Evolutionary conservation across 1,140 invertebrate genomes (phyloP).

Genomic region (Drepana arcuata): DNA sequence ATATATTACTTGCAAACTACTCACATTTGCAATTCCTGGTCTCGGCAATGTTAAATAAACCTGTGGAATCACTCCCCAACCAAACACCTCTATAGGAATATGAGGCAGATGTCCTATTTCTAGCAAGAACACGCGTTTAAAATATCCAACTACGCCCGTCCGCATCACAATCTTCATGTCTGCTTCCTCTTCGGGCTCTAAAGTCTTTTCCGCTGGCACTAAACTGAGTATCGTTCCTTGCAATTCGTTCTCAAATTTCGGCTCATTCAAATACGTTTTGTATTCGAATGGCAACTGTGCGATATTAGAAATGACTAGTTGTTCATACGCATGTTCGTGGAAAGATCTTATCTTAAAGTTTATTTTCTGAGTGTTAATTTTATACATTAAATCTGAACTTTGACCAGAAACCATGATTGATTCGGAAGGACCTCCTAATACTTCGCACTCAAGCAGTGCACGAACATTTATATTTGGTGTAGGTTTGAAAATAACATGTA

Average conservation of each 20-base stretch:
- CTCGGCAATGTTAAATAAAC: constrained; percentile 42
- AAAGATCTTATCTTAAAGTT: constrained; percentile 63
- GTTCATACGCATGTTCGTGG: constrained; percentile 47
- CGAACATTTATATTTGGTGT: constrained; percentile 38
- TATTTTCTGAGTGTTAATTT: constrained; percentile 36
- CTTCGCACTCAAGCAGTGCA: constrained; percentile 51
- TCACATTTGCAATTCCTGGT: constrained; percentile 31
- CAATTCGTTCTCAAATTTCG: constrained; percentile 33
- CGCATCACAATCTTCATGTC: constrained; percentile 40
- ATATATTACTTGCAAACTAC: too few species aligned
- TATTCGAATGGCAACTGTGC: constrained; percentile 48
- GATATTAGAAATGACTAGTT: constrained; percentile 39
- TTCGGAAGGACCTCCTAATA: constrained; percentile 55
- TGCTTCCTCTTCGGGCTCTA: constrained; percentile 37
- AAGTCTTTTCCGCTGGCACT: constrained; percentile 31
- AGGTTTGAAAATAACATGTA: constrained; percentile 52
- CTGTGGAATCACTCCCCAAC: constrained; percentile 61
- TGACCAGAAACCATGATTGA: constrained; percentile 38
- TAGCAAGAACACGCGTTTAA: constrained; percentile 41
- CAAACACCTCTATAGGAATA: constrained; percentile 51
- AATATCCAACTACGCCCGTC: constrained; percentile 54
- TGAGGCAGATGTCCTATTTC: constrained; percentile 53
- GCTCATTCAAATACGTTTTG: constrained; percentile 50
- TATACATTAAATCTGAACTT: constrained; percentile 51
- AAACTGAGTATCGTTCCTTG: constrained; percentile 41